Evolutionary conservation across 2,888 invertebrate genomes (phyloP).

Genomic region (Lepetodrilus schrolli): DNA sequence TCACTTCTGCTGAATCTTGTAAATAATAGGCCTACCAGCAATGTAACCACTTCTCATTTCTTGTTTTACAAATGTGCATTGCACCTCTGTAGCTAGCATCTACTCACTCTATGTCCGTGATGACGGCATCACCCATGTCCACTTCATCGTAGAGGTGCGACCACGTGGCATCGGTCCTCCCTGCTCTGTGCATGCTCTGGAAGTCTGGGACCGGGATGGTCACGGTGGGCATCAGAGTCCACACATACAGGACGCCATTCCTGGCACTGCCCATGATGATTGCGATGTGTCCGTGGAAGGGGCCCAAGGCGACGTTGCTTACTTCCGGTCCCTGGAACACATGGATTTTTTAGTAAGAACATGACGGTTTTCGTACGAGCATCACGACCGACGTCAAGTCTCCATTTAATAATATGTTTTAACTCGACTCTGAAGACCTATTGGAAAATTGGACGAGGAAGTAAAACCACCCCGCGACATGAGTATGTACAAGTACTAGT

Average conservation of each 20-base stretch:
- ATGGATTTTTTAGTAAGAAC: no score
- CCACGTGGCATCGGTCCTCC: slow-evolving; percentile 2
- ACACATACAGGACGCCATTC: slow-evolving; percentile 20
- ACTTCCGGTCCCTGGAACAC: slow-evolving; percentile 21
- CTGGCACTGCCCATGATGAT: slow-evolving; percentile 7
- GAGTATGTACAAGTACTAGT: no score
- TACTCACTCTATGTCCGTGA: slow-evolving; percentile 20
- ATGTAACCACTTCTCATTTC: no score
- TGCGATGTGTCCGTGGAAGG: not conserved
- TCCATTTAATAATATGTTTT: no score
- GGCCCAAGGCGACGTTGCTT: not conserved
- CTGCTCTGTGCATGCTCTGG: slow-evolving; percentile 28
- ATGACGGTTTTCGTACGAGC: no score
- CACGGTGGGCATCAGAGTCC: not conserved
- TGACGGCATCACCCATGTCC: slow-evolving; percentile 18
- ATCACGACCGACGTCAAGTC: no score
- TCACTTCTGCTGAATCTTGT: no score
- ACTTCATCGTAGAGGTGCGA: not conserved
- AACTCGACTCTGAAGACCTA: no score
- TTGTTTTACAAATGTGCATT: no score
- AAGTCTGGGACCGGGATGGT: not conserved
- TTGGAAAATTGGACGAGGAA: no score
- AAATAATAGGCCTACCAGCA: no score
- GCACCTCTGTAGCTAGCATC: not conserved
- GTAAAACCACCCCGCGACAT: no score